Evolutionary conservation across 2,888 invertebrate genomes (phyloP).

Genomic region (Eurytoma californica): DNA sequence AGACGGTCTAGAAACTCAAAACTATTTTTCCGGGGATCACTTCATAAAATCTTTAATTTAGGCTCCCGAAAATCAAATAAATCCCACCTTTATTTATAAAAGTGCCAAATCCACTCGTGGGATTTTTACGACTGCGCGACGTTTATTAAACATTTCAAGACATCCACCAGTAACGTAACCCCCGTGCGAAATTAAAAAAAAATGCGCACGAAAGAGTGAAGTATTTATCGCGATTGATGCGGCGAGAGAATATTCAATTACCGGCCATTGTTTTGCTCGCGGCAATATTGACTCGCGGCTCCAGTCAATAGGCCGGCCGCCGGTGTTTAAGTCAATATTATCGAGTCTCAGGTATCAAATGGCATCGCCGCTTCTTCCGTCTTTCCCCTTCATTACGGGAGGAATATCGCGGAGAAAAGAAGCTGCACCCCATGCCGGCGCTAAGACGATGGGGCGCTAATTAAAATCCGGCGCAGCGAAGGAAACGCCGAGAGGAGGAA

Average conservation of each 20-base stretch:
- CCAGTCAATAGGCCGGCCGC: conserved; percentile 31
- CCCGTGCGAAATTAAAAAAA: too few species aligned
- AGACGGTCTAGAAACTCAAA: too few species aligned
- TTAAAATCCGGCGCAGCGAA: conserved; percentile 39
- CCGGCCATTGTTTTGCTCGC: conserved; percentile 42
- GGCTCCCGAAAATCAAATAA: too few species aligned
- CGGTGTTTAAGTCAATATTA: conserved; percentile 52
- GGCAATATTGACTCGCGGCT: conserved; percentile 45
- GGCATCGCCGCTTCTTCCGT: neutral
- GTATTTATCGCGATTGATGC: conserved; percentile 44
- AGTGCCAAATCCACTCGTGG: too few species aligned
- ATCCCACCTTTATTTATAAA: too few species aligned
- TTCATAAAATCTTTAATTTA: too few species aligned
- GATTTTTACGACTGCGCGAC: too few species aligned
- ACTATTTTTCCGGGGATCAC: too few species aligned
- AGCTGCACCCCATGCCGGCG: neutral
- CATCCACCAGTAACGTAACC: too few species aligned
- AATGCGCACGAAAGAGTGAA: neutral
- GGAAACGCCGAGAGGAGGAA: conserved; percentile 1
- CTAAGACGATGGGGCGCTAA: conserved; percentile 43
- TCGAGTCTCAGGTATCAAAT: conserved; percentile 48
- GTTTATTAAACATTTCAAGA: too few species aligned
- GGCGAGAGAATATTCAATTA: conserved; percentile 44
- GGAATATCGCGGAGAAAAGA: conserved; percentile 39
- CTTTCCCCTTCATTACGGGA: conserved; percentile 26